phyloP scores from a whole-genome alignment of 2,797 vertebrate genomes.

The Diceros bicornis region DNA sequence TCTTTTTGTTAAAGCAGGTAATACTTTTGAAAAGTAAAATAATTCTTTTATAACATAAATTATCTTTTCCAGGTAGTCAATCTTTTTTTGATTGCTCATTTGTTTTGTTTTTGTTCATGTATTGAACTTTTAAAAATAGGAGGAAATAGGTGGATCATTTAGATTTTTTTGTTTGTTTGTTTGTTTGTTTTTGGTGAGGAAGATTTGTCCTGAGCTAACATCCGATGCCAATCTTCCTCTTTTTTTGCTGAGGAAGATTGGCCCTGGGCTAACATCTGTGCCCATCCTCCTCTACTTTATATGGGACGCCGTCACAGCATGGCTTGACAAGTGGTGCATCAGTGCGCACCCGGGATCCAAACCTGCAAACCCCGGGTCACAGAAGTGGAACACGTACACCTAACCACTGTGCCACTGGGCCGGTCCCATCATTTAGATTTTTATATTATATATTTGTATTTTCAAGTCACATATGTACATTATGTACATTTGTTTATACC shows the following conservation, averaged over 20 bases:
- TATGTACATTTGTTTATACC: not conserved
- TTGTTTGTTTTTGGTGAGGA: no score
- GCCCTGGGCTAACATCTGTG: no score
- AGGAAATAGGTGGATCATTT: not conserved
- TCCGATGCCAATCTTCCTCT: no score
- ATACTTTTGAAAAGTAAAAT: not conserved
- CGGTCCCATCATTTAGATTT: not conserved
- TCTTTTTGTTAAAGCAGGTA: not conserved
- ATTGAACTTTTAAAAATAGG: not conserved
- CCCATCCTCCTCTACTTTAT: no score
- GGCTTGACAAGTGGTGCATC: no score
- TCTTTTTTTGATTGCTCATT: not conserved
- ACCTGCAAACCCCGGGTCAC: no score
- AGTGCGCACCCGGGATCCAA: no score
- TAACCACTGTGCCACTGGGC: no score
- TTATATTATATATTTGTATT: not conserved
- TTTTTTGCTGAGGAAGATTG: no score
- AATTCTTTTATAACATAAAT: not conserved
- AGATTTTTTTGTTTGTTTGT: not conserved
- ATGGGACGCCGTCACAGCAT: no score
- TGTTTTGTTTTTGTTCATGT: not conserved
- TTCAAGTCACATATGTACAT: not conserved
- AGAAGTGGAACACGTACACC: no score
- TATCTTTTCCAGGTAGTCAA: not conserved
- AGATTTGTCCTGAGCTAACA: no score